phyloP scores from a whole-genome alignment of 2,797 vertebrate genomes.

The Anabacerthia variegaticeps region DNA sequence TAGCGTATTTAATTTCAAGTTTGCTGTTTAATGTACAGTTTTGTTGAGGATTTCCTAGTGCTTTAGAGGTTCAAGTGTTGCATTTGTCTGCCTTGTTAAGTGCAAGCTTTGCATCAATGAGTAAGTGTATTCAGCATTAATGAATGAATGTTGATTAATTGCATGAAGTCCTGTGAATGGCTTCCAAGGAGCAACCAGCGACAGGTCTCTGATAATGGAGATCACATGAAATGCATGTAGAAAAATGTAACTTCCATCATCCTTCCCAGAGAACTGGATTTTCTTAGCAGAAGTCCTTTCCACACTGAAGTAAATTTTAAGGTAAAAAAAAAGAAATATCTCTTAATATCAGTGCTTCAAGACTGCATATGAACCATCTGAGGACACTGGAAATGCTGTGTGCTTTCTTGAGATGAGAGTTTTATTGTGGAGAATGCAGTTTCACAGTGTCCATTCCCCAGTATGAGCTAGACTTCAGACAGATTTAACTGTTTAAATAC shows the following conservation, averaged over 20 bases:
- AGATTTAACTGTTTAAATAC: neutral
- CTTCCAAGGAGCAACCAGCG: neutral
- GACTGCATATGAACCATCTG: neutral
- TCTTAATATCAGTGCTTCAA: neutral
- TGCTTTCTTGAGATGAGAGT: neutral
- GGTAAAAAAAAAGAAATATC: neutral
- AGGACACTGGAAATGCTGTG: neutral
- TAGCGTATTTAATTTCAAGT: neutral
- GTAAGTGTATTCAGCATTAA: neutral
- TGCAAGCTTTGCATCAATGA: neutral
- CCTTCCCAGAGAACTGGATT: neutral
- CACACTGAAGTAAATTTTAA: neutral
- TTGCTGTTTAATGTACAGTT: neutral
- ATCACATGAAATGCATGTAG: neutral
- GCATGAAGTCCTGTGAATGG: neutral
- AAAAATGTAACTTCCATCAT: neutral
- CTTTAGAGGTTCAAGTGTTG: neutral
- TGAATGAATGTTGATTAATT: neutral
- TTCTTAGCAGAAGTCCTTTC: neutral
- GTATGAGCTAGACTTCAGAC: neutral
- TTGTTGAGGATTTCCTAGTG: neutral
- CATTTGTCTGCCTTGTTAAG: neutral
- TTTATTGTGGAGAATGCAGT: neutral
- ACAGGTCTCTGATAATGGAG: neutral
- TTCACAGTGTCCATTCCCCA: neutral